Evolutionary conservation across 2,113 vertebrate genomes (phyloP), one percentile per base, ranked within the genome.

Genomic region (Marmota monax): DNA sequence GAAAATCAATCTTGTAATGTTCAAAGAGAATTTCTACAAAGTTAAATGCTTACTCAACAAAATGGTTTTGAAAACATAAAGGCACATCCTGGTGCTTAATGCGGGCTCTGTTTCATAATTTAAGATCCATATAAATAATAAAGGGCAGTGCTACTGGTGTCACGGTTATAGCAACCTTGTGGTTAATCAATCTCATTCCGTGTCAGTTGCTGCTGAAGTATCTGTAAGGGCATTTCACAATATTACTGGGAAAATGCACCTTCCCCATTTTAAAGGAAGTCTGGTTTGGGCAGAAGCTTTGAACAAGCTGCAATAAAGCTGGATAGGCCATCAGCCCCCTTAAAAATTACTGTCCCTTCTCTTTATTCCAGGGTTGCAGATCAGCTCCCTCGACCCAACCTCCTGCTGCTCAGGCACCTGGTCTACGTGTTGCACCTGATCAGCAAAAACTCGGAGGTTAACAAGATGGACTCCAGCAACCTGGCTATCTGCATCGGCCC

Each of bases 401-500:
- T 98, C 1, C 95, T 99, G 58, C 98, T 99, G 77, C 98, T 99
- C 89, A 98, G 98, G 91, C 94, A 98, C 78, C 96, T 99, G 6
- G 73, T 99, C 91, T 99, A 98, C 5, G 92, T 99, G 88, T 98
- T 99, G 18, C 94, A 99, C 74, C 98, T 99, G 86, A 99, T 99
- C 95, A 98, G 99, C 58, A 98, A 98, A 92, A 99, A 92, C 0
- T 96, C 99, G 0, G 94, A 99, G 34, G 95, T 95, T 96, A 99
- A 97, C 99, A 99, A 98, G 98, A 99, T 99, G 99, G 99, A 99
- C 65, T 98, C 99, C 80, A 97, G 97, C 97, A 99, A 99, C 82
- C 98, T 99, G 45, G 99, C 99, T 3, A 99, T 99, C 97, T 99
- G 99, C 88, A 97, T 99, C 1, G 99, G 98, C 0, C 99, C 99